Conservation (phyloP, 1,140 invertebrate genomes). For the Polypedilum vanderplanki region DNA sequence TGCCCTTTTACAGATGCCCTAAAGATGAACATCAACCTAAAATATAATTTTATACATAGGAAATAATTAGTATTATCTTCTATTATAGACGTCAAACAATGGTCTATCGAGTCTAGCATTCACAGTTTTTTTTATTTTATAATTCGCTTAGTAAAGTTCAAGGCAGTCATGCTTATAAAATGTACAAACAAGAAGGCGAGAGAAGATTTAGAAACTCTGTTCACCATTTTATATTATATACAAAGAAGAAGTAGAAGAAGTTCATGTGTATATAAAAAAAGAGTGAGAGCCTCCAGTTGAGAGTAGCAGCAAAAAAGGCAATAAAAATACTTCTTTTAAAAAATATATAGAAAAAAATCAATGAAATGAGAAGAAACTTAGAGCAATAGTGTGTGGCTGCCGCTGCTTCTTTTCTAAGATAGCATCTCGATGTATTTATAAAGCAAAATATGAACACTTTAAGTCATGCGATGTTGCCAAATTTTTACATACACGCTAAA, state of each 20-base stretch:
- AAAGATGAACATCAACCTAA: no score
- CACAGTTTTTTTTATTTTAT: no score
- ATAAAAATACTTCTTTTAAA: not conserved
- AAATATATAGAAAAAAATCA: not conserved
- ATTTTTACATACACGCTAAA: not conserved
- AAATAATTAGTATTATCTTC: no score
- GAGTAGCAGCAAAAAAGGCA: not conserved
- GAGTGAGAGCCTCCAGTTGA: not conserved
- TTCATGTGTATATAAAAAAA: not conserved
- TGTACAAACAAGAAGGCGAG: not conserved
- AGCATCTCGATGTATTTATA: no score
- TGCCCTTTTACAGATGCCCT: no score
- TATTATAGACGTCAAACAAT: no score
- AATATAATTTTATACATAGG: no score
- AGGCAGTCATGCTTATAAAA: constrained; percentile 17
- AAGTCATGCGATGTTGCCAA: not conserved
- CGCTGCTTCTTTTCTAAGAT: not conserved
- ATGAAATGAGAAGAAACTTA: constrained; percentile 5
- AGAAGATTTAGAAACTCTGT: constrained; percentile 1
- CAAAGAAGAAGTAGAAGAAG: not conserved
- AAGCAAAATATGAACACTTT: not conserved
- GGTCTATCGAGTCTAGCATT: no score
- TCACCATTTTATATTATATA: no score
- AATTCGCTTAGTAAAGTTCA: not conserved
- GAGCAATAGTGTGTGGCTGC: not conserved